Evolutionary conservation across 2,797 vertebrate species (phyloP), one percentile per base, ranked within the genome.

Genomic region (Lacerta agilis): DNA sequence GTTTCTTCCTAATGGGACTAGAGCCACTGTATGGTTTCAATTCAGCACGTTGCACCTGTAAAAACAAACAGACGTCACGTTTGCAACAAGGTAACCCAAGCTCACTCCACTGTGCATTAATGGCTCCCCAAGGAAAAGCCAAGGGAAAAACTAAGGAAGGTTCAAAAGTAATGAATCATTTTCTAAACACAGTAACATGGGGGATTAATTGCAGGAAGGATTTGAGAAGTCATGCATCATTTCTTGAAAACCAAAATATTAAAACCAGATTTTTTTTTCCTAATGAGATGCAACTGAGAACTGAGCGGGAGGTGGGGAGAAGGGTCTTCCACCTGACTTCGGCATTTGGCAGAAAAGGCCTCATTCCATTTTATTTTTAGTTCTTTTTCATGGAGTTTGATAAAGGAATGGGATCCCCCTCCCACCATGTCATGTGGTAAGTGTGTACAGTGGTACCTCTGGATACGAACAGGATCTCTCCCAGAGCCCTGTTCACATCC

Each of bases 201-300:
- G 98, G 98, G 98, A 99, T 99, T 99, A 98, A 99, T 99, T 98
- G 98, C 98, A 98, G 98, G 98, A 98, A 98, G 98, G 98, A 98
- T 98, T 98, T 98, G 97, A 98, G 97, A 97, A 98, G 98, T 97
- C 98, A 98, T 98, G 97, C 97, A 98, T 98, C 98, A 98, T 97
- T 97, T 98, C 95, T 96, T 93, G 95, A 97, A 89, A 97, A 97
- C 96, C 91, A 97, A 98, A 98, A 97, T 97, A 98, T 98, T 98
- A 98, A 97, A 98, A 98, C 97, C 97, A 98, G 97, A 97, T 97
- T 96, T 79, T 49, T 69, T 49, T 75, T 66, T 96, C 94, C 96
- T 97, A 97, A 97, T 95, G 96, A 97, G 96, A 94, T 95, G 90
- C 94, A 84, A 43, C 17, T 2, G 49, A n/a, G 78, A 84, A 43